Base-by-base conservation (phyloP, 2,888 invertebrate species). In the Ganaspis brasiliensis region DNA sequence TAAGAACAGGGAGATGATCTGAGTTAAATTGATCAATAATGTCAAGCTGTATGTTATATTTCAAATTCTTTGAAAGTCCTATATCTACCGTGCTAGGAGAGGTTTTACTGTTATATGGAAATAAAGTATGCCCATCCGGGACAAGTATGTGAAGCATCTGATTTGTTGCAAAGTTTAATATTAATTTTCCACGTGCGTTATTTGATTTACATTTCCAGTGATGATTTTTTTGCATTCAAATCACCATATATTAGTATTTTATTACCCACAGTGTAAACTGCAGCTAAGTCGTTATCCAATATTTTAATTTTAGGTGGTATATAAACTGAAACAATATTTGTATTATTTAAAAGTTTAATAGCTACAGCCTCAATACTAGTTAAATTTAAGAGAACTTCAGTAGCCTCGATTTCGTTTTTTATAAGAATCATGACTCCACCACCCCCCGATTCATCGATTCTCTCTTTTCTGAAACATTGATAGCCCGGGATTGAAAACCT, bases 171-270 rank as follows among this genome's bases (percentile, higher is more conserved):
- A 56, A 82, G 1, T 80, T 72, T 9, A 72, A 49, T 0, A 83
- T 40, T 24, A 49, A 72, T 0, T 10, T 55, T 1, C 82, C 79
- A n/a, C 77, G 80, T 9, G 49, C 37, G 49, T 83, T 83, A 10
- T 72, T 19, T 5, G 19, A 57, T 1, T 24, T 12, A 40, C 79
- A 72, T 19, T 76, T 77, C 81, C 84, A 84, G 5, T 55, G n/a
- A 52, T 14, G n/a, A 8, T 26, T 83, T 81, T 73, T 70, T 79
- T 0, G 79, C 77, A 61, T 84, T 84, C 0, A 81, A 67, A 37
- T 81, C 82, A 1, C 82, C 82, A 52, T 19, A 52, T 2, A 16
- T 52, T 5, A 52, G 8, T 6, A 52, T 1, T 19, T 52, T 19
- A n/a, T n/a, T n/a, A n/a, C n/a, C n/a, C n/a, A n/a, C n/a, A n/a